A percentile compares a stretch with the other conserved stretches of the same genome.
Evolutionary conservation across 2,888 invertebrate species (phyloP).

Genomic region (Lysandra bellargus): DNA sequence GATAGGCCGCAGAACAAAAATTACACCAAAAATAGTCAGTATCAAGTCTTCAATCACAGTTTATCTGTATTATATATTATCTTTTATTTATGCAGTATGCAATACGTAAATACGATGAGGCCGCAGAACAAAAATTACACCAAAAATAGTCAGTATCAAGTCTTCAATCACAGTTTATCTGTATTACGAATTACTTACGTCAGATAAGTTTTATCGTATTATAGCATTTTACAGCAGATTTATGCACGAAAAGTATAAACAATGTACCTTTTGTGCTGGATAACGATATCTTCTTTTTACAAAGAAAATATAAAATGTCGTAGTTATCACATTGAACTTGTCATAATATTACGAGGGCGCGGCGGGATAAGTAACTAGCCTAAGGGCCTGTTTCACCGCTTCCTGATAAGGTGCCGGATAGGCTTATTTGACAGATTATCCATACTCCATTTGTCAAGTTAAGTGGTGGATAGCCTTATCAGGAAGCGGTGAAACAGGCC

Average conservation of each 20-base stretch:
- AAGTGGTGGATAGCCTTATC: no score
- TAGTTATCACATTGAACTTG: no score
- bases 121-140: no score
- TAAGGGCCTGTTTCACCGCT: no score
- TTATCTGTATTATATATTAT: background rate
- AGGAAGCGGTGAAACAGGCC: no score
- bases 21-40: background rate
- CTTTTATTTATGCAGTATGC: background rate
- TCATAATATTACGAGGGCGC: no score
- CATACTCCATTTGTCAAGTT: no score
- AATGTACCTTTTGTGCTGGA: background rate
- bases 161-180: constrained; percentile 3
- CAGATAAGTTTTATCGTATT: background rate
- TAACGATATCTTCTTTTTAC: background rate
- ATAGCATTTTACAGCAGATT: background rate
- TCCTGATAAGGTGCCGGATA: no score
- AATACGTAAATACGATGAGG: background rate
- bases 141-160: no score
- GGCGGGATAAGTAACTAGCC: no score
- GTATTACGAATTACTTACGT: background rate
- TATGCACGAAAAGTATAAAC: background rate
- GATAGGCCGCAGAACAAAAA: background rate
- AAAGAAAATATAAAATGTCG: background rate
- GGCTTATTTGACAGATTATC: no score
- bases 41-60: background rate